Conservation (phyloP, 2,797 vertebrate genomes). For the Molothrus aeneus region DNA sequence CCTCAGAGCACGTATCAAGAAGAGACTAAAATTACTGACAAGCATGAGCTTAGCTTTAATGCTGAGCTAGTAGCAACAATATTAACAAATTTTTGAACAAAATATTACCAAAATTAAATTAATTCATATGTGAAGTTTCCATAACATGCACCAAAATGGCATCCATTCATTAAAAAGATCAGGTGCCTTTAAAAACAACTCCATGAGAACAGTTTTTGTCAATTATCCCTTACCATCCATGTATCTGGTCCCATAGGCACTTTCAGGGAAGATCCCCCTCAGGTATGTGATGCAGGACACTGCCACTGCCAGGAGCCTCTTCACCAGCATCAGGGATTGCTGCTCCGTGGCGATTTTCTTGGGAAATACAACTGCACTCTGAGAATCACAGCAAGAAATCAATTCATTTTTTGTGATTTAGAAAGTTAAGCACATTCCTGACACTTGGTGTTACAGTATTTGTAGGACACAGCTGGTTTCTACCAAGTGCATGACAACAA, state of each 20-base stretch:
- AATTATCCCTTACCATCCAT: slow-evolving; percentile 83
- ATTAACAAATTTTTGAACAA: neutral
- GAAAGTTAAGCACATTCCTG: neutral
- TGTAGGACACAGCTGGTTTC: neutral
- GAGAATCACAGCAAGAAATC: neutral
- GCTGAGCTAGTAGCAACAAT: neutral
- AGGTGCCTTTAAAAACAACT: neutral
- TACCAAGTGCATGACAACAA: accelerated
- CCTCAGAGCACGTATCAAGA: neutral
- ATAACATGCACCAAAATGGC: neutral
- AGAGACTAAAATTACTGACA: neutral
- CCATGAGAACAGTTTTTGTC: neutral
- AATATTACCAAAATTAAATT: too few species aligned
- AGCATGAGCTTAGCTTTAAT: accelerated
- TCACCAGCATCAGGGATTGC: slow-evolving; percentile 89
- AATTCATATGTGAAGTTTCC: neutral
- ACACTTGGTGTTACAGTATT: accelerated
- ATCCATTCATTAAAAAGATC: neutral
- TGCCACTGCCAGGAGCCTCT: slow-evolving; percentile 92
- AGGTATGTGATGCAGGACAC: slow-evolving; percentile 96
- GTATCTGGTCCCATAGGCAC: slow-evolving; percentile 91
- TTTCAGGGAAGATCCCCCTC: slow-evolving; percentile 93
- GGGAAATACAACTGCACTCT: slow-evolving; percentile 82
- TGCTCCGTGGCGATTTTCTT: slow-evolving; percentile 84
- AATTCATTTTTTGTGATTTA: accelerated